A percentile compares a stretch with the other conserved stretches of the same genome.
phyloP scores from a whole-genome alignment of 2,888 invertebrate genomes.

The Choreutis nemorana region DNA sequence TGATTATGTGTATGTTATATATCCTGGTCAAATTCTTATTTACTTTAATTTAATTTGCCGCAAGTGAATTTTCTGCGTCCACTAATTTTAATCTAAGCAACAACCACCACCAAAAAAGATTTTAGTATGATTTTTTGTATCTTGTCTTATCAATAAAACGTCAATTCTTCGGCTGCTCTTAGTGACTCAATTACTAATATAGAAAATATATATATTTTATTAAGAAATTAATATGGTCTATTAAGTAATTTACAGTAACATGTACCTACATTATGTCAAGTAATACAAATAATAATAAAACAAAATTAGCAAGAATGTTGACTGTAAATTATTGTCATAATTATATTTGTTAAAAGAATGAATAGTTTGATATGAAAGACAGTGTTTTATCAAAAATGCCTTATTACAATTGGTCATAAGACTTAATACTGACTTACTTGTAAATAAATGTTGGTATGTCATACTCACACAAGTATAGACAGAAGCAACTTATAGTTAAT shows the following conservation, averaged over 20 bases:
- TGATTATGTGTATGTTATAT: no score
- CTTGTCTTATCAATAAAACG: conserved; percentile 17
- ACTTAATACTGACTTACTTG: conserved; percentile 61
- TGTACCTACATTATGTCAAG: conserved; percentile 36
- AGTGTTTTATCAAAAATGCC: conserved; percentile 64
- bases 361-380: conserved; percentile 63
- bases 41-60: no score
- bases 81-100: neutral
- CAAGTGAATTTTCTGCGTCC: neutral
- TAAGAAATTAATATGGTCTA: conserved; percentile 31
- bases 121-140: conserved; percentile 2
- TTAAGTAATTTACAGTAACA: conserved; percentile 49
- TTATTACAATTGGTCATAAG: conserved; percentile 62
- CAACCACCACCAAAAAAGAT: neutral
- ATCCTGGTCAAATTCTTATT: no score
- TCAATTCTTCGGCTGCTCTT: conserved; percentile 54
- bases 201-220: conserved; percentile 40
- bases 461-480: conserved; percentile 41
- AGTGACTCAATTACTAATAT: conserved; percentile 48
- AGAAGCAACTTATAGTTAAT: conserved; percentile 54
- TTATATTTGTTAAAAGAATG: conserved; percentile 48
- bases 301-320: conserved; percentile 26
- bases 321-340: conserved; percentile 42
- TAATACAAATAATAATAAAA: conserved; percentile 30
- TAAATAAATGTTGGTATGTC: conserved; percentile 45